These are phyloP conservation scores for Tupaia tana DNA, from an alignment of 2,113 vertebrate genomes.

Conservation along the genomic window DNA sequence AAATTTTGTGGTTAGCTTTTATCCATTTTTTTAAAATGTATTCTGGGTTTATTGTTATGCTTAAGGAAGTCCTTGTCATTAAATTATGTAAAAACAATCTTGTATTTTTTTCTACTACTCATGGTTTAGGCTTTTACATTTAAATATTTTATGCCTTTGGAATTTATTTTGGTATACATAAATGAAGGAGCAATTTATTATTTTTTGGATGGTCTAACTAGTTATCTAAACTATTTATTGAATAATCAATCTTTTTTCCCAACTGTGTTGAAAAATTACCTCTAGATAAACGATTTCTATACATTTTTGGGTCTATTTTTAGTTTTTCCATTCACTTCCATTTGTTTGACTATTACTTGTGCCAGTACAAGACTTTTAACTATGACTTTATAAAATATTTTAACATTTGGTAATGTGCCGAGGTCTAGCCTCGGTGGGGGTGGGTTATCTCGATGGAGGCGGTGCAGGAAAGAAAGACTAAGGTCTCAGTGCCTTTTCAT, in stretches of 20 bases:
- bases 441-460: no score
- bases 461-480: no score
- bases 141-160: constrained; percentile 31
- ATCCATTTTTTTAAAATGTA: neutral
- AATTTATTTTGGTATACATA: constrained; percentile 20
- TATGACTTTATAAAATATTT: neutral
- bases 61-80: neutral
- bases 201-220: neutral
- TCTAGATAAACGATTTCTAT: neutral
- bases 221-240: neutral
- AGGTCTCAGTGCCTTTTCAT: no score
- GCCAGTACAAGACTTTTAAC: neutral
- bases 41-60: neutral
- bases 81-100: neutral
- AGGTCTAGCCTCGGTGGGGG: no score
- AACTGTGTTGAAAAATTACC: neutral
- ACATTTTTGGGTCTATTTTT: neutral
- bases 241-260: neutral
- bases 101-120: constrained; percentile 20
- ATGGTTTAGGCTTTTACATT: neutral
- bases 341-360: neutral
- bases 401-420: neutral
- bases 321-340: neutral
- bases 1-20: constrained; percentile 33
- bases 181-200: neutral